Percentiles rank a stretch among this genome's conserved stretches.
Conservation (phyloP, 1,140 invertebrate species). For the Grapholita molesta region DNA sequence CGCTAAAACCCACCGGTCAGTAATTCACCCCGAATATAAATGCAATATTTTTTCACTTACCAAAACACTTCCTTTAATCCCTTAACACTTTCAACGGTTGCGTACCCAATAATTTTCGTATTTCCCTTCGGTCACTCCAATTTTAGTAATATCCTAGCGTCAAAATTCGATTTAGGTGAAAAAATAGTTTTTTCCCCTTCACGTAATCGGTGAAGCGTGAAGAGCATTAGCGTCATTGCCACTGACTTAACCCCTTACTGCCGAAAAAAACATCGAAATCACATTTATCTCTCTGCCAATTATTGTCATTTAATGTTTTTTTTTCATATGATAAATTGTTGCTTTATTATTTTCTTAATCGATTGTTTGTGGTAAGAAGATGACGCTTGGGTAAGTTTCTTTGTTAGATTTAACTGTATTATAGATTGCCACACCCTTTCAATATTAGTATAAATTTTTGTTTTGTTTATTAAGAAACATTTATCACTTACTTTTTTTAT, state of each 20-base stretch:
- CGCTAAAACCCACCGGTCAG: neutral
- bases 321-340: conserved; percentile 57
- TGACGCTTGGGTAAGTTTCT: conserved; percentile 38
- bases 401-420: conserved; percentile 25
- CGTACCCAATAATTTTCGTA: conserved; percentile 55
- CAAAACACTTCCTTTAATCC: conserved; percentile 47
- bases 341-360: conserved; percentile 33
- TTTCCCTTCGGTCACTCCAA: conserved; percentile 59
- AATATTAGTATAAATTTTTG: conserved; percentile 23
- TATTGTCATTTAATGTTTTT: conserved; percentile 29
- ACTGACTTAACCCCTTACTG: conserved; percentile 50
- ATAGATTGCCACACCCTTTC: conserved; percentile 39
- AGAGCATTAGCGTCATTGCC: conserved; percentile 56
- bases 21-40: conserved; percentile 4
- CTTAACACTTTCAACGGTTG: conserved; percentile 53
- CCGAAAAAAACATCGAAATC: conserved; percentile 49
- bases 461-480: neutral
- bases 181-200: conserved; percentile 47
- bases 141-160: conserved; percentile 55
- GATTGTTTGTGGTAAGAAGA: conserved; percentile 50
- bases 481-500: neutral
- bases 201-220: conserved; percentile 43
- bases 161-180: conserved; percentile 70
- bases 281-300: conserved; percentile 59
- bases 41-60: conserved; percentile 38